Evolutionary conservation across 2,797 vertebrate genomes (phyloP), one percentile per base, ranked within the genome.

Genomic region (Lepus oiostolus): DNA sequence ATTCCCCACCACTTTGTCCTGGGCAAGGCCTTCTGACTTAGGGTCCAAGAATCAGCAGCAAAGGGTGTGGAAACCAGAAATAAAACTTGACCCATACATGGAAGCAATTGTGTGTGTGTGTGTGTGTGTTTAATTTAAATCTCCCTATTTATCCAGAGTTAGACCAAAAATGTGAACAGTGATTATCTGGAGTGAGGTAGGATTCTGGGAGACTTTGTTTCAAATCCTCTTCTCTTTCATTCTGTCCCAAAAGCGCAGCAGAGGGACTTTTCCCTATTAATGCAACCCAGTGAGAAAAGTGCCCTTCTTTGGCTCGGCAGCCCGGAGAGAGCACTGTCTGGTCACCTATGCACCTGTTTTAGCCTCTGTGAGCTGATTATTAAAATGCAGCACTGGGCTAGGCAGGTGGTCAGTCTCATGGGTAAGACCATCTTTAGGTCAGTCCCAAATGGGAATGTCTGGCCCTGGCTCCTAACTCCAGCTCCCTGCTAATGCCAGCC

Each of bases 1-100:
- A 88, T 94, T 97, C 84, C 97, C 96, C 96, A 30, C 62, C 65
- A 89, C 90, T 76, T 63, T 26, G 32, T 90, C 77, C 77, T 83
- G 71, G 77, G 68, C 75, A 82, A 80, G 79, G 28, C 9, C 65
- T n/a, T 80, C 42, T 75, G 35, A 62, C 32, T 79, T 30, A 80
- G 21, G 74, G n/a, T 24, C 47, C 16, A 65, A 91, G 77, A 30
- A 4, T 52, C 32, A 80, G 35, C 52, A 17, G 38, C 1, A 85
- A 94, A 83, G 38, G 8, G 12, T 24, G 60, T n/a, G 70, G 85
- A 71, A 90, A 67, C 42, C 54, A 87, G 79, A 93, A 74, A 71
- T 30, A 50, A 85, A 86, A 91, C 26, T 42, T 67, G 62, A 82
- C 38, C 70, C 28, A 9, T 74, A 30, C 3, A 22, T 5, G 24